Evolutionary conservation across 2,113 vertebrate species (phyloP), one percentile per base, ranked within the genome.

Genomic region (Pithys albifrons): DNA sequence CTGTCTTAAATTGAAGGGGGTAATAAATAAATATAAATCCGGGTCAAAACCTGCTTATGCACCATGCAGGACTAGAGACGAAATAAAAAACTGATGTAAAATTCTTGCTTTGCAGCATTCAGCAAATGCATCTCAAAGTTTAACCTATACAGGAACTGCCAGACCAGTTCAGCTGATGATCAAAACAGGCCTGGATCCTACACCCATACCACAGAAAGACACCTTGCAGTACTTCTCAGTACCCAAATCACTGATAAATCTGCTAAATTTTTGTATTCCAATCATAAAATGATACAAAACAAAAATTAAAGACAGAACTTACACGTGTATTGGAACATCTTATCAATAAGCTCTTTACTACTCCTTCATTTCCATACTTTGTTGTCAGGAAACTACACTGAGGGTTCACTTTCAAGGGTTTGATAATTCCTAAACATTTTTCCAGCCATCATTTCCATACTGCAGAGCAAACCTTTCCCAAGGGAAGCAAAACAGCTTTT

Each of bases 11-110:
- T 3, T 18, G 7, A 48, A 46, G 9, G 6, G 1, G 3, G n/a
- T 70, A 49, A 15, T 0, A 31, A 70, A 45, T 31, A 35, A 62
- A 62, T 18, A 37, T 12, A 39, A 19, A 51, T 23, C 8, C 24
- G 48, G 27, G 19, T 27, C 9, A 52, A 72, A 82, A 82, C 12
- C 23, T 54, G 22, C 8, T 79, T 4, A 1, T 19, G 25, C 9
- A 4, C 14, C 61, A 52, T 46, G 19, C 10, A 37, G 70, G 59
- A 69, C 3, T 14, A 1, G 1, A 12, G 25, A 7, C 2, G 0
- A 4, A 24, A 43, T 10, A 11, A 41, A n/a, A 29, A 17, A 2
- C 28, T n/a, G n/a, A n/a, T n/a, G n/a, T n/a, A 1, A 31, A 72
- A 67, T 51, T 55, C 31, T 83, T 8, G 24, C 3, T 76, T 90